Percentiles rank a stretch among this genome's conserved stretches.
phyloP scores from a whole-genome alignment of 2,113 vertebrate genomes.

The Opisthocomus hoazin region DNA sequence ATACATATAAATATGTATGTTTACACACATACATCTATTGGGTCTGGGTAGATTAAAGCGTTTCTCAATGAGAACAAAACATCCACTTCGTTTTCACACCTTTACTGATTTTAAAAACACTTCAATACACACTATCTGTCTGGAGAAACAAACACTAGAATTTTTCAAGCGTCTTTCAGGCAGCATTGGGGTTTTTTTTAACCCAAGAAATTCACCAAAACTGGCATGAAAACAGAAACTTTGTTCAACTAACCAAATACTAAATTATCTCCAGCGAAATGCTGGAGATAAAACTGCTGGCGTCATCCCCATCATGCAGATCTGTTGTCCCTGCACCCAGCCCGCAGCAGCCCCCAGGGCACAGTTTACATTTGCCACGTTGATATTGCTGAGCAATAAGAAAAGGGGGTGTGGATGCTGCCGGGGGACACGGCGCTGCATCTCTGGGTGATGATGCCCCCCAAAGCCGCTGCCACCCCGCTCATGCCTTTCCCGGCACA shows the following conservation, averaged over 20 bases:
- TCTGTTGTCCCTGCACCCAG: not conserved
- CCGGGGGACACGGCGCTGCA: rapidly evolving
- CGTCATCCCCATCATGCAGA: not conserved
- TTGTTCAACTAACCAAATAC: not conserved
- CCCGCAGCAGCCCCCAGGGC: not conserved
- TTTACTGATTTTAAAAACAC: not conserved
- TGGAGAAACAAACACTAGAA: not conserved
- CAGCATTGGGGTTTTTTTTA: not conserved
- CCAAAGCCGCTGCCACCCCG: not conserved
- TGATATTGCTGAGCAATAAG: not conserved
- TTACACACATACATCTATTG: not conserved
- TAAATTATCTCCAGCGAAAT: not conserved
- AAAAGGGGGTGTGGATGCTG: not conserved
- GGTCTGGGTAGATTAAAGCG: not conserved
- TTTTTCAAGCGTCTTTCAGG: not conserved
- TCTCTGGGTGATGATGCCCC: not conserved
- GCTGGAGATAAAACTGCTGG: not conserved
- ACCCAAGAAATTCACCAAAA: not conserved
- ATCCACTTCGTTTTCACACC: not conserved
- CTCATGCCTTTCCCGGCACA: not conserved
- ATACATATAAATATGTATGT: not conserved
- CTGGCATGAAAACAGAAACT: not conserved
- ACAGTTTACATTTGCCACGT: not conserved
- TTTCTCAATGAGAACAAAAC: not conserved
- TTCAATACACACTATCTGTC: not conserved